Evolutionary conservation across 2,113 vertebrate genomes (phyloP), one percentile per base, ranked within the genome.

Genomic region (Camelus bactrianus): DNA sequence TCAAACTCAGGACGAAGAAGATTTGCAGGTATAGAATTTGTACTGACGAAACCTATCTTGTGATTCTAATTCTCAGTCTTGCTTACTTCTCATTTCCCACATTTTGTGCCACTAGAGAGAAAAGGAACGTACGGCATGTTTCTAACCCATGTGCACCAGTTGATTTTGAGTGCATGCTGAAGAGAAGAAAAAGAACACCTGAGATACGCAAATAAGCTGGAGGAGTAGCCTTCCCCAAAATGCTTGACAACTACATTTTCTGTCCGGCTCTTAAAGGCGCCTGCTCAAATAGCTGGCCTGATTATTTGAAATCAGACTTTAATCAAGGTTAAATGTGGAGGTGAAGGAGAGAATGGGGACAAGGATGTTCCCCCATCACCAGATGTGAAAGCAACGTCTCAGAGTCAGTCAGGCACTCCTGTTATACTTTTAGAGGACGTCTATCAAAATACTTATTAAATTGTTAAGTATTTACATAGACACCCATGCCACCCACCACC

Each of bases 1-100:
- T 85, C 54, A 86, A 91, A 93, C 16, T 86, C 72, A 93, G 19
- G 89, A 93, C 38, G 77, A 86, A 93, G 82, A 93, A 58, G 91
- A 91, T 83, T 93, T 89, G 5, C 35, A 52, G 62, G 17, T 67
- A 95, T 20, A 85, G n/a, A 95, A 70, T 79, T 94, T 46, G 72
- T 58, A 64, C 32, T 62, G 28, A 83, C 64, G 48, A 67, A 94
- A 32, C 7, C 35, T 13, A 67, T 14, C 81, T 24, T 73, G 65
- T 38, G 42, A 96, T 77, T 94, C 67, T 64, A 77, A 96, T 67
- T 19, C 54, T 93, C 35, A 35, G 19, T 77, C 77, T 89, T 86
- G 58, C 80, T 94, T 82, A 42, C 52, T 52, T 76, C 38, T 93
- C 69, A 69, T 73, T 87, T 87, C 19, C 28, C 80, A 81, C 17